Evolutionary conservation across 1,140 invertebrate genomes (phyloP), one percentile per base, ranked within the genome.

Genomic region (Magallana ariakensis): DNA sequence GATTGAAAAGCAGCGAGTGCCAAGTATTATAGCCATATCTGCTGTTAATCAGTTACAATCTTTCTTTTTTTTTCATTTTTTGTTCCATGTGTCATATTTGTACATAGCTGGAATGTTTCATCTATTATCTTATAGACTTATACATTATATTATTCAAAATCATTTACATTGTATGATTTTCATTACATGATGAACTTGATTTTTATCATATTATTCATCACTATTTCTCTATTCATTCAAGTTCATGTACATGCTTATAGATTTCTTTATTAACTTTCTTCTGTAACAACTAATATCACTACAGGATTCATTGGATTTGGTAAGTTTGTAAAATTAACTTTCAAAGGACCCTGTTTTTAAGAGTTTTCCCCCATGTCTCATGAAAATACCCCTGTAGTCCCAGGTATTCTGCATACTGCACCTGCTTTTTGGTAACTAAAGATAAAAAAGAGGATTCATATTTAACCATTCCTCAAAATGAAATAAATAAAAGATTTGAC

Each of bases 291-390:
- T 75, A 75, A 75, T 75, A 26, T 75, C 33, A 26, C 22, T 22
- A 75, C 66, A 75, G 66, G 66, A 75, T 75, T 75, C 66, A 75
- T 33, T 75, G 66, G 66, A 75, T 9, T 13, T 75, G 66, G 66
- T 75, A 75, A 75, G 66, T 75, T 26, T 75, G 66, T 19, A 11
- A 13, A 75, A 70, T 70, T 70, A 9, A 75, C 22, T 26, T 75
- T 19, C 7, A 9, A 8, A n/a, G 58, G 16, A 16, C 16, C 16
- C 58, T 13, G 22, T 13, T 33, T n/a, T 19, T 10, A 13, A 75
- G 13, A 75, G 16, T 33, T 75, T 46, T 26, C 22, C 66, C 19
- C 8, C 19, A 46, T 46, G 33, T 46, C 33, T 46, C 33, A 46
- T 46, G 33, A 46, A 46, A 46, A 46, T 46, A 46, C 33, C 33